A percentile compares a stretch with the other conserved stretches of the same genome.
phyloP scores from a whole-genome alignment of 1,140 invertebrate genomes.

The Ectropis grisescens region DNA sequence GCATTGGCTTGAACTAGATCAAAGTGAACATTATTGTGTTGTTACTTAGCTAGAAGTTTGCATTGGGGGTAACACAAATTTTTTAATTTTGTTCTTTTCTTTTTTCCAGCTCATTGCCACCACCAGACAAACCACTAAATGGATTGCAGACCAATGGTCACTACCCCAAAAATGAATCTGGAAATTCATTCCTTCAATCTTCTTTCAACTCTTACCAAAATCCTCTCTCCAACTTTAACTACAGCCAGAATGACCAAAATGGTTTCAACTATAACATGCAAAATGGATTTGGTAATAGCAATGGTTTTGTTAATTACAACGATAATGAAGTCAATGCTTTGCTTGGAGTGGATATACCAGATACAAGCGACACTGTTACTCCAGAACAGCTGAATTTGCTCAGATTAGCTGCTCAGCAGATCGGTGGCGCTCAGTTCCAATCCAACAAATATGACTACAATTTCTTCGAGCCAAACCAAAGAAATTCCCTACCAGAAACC shows the following conservation, averaged over 20 bases:
- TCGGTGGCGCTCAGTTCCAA: conserved; percentile 55
- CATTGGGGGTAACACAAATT: too few species aligned
- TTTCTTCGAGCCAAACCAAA: conserved; percentile 60
- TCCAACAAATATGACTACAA: conserved; percentile 52
- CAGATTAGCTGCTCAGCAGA: conserved; percentile 59
- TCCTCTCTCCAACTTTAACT: conserved; percentile 19
- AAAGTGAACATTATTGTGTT: too few species aligned
- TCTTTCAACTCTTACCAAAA: too few species aligned
- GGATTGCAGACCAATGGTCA: conserved; percentile 21
- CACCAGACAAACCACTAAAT: conserved; percentile 46
- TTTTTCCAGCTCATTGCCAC: conserved; percentile 12
- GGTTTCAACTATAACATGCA: conserved; percentile 37
- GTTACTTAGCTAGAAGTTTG: too few species aligned
- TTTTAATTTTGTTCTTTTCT: too few species aligned
- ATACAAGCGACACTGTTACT: conserved; percentile 32
- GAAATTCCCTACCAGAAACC: conserved; percentile 49
- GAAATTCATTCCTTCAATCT: too few species aligned
- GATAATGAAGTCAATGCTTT: conserved; percentile 37
- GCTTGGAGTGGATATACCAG: conserved; percentile 32
- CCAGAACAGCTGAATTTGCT: conserved; percentile 59
- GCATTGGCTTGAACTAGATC: too few species aligned
- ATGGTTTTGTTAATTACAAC: conserved; percentile 45
- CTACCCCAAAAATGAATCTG: conserved; percentile 35
- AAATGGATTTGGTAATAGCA: conserved; percentile 39
- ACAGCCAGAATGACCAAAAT: too few species aligned